Evolutionary conservation across 2,888 invertebrate genomes (phyloP).

Genomic region (Atethmia centrago): DNA sequence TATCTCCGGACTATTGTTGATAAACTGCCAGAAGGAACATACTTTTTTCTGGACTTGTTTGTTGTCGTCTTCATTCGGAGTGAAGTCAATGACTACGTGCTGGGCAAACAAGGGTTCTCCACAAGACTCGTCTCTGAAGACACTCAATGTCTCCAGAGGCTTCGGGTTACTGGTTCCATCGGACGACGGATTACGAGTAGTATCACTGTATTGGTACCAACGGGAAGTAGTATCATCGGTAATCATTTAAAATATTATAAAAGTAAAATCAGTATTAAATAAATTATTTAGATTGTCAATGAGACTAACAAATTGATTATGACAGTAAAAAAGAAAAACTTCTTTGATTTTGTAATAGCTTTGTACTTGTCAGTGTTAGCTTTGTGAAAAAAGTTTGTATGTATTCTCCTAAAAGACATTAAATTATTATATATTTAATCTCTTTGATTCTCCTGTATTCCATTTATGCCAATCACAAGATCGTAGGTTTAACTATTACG

Average conservation of each 20-base stretch:
- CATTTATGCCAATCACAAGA: background rate
- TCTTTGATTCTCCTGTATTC: no score
- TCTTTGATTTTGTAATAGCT: background rate
- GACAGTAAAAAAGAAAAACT: background rate
- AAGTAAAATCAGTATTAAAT: background rate
- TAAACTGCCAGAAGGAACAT: conserved; percentile 72
- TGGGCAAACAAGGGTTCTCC: conserved; percentile 54
- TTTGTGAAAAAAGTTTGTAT: background rate
- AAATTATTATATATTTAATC: no score
- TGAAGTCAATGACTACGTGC: conserved; percentile 54
- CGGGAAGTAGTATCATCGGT: background rate
- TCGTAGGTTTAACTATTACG: no score
- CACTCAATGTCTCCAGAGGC: conserved; percentile 11
- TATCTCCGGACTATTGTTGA: conserved; percentile 64
- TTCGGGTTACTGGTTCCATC: conserved; percentile 38
- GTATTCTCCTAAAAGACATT: no score
- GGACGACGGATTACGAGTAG: background rate
- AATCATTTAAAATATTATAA: conserved; percentile 6
- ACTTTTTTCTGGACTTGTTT: conserved; percentile 68
- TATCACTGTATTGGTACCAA: background rate
- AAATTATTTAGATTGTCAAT: background rate
- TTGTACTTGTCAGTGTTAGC: conserved; percentile 1
- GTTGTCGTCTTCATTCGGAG: conserved; percentile 67
- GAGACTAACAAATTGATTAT: background rate
- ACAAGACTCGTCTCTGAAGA: conserved; percentile 46